Evolutionary conservation across 2,113 vertebrate species (phyloP).

Genomic region (Xyrauchen texanus): DNA sequence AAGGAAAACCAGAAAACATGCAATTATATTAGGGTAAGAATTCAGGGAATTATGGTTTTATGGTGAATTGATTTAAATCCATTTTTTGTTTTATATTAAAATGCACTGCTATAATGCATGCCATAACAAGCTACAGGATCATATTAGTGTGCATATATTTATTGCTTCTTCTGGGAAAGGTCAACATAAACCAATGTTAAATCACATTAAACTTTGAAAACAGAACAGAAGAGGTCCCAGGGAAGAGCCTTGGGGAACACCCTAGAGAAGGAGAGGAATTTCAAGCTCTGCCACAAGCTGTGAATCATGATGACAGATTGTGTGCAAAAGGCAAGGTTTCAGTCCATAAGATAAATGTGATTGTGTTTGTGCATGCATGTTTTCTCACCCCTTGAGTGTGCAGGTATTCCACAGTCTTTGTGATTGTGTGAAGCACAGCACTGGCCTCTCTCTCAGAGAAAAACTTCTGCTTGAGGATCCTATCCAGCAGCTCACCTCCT

Average conservation of each 20-base stretch:
- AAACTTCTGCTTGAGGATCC: constrained; percentile 92
- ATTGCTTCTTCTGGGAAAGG: neutral
- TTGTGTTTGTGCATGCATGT: neutral
- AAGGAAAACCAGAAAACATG: neutral
- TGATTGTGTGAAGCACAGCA: constrained; percentile 89
- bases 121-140: constrained; percentile 16
- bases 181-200: neutral
- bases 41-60: constrained; percentile 4
- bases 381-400: constrained; percentile 92
- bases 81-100: neutral
- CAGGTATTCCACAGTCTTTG: constrained; percentile 93
- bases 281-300: neutral
- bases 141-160: neutral
- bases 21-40: neutral
- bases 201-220: constrained; percentile 7
- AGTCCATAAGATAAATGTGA: neutral
- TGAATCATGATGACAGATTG: no score
- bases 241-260: neutral
- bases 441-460: constrained; percentile 96
- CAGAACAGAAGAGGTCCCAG: no score
- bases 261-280: neutral
- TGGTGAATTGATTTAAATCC: no score
- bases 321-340: no score
- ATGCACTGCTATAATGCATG: neutral
- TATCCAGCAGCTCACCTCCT: constrained; percentile 94